Base-by-base conservation (phyloP, 2,888 invertebrate species). In the Acleris literana region DNA sequence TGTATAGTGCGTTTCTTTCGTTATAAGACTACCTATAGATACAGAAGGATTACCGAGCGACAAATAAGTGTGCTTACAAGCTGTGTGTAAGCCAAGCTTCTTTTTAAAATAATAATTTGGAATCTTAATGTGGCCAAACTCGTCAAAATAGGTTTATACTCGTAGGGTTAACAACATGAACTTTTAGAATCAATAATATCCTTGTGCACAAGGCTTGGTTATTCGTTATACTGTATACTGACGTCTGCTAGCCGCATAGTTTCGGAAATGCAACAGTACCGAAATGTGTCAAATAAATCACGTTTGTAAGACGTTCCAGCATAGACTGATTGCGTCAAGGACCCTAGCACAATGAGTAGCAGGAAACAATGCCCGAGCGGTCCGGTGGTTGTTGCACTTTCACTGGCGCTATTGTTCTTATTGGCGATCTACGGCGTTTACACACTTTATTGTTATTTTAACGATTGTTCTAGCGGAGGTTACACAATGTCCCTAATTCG, bases 321-420 rank as follows among this genome's bases (percentile, higher is more conserved):
- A 67, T 70, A 73, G 71, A 81, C 79, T 80, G 81, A 80, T 84
- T 82, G 83, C 85, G 82, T 81, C 87, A 92, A 91, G 89, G 88
- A 85, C 87, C 84, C 83, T 77, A 84, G 87, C 86, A 91, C 91
- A 91, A 91, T 91, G 85, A 79, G 80, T 80, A 82, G 74, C 46
- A 76, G 74, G 75, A 80, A 86, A 92, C 92, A 92, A 92, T 92
- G 77, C 85, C 64, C 81, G 77, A 77, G 77, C 75, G 86, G 85
- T 84, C 84, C 84, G 85, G 81, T 88, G 83, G 81, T 83, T 83
- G 83, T 74, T 84, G 83, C 83, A 92, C 92, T 92, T 92, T 92
- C 92, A 86, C 92, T 89, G 74, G 77, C 74, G 74, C 84, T 78
- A 90, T 91, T 91, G 90, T 90, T 85, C 80, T 77, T 83, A 85